Evolutionary conservation across 2,797 vertebrate species (phyloP).

Genomic region (Sebastes matsubarae): DNA sequence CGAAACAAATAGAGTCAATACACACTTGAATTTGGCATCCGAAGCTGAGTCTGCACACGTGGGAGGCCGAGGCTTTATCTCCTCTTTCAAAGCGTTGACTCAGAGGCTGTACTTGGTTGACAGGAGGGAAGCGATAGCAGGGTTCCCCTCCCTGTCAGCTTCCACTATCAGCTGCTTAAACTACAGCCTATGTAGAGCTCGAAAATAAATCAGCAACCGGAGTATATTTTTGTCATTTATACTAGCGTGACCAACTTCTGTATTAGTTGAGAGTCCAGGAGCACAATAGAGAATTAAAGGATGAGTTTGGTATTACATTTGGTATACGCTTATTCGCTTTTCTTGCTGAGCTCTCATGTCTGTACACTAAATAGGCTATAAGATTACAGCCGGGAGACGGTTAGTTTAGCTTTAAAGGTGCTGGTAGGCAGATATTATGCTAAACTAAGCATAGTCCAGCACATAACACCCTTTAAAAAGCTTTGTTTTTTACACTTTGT

Average conservation of each 20-base stretch:
- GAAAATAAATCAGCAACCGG: background rate
- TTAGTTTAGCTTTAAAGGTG: background rate
- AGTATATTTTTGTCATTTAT: background rate
- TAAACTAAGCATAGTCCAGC: background rate
- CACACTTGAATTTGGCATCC: slow-evolving; percentile 13
- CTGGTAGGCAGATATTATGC: background rate
- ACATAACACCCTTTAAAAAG: background rate
- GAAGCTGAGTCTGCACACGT: slow-evolving; percentile 9
- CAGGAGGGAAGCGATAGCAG: slow-evolving; percentile 53
- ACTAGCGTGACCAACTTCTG: background rate
- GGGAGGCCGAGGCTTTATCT: slow-evolving; percentile 58
- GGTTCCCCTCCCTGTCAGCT: slow-evolving; percentile 30
- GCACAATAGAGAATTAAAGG: background rate
- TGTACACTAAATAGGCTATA: background rate
- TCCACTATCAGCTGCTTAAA: slow-evolving; percentile 29
- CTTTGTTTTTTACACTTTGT: background rate
- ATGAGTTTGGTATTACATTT: background rate
- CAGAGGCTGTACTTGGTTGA: slow-evolving; percentile 43
- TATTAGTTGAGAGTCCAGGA: background rate
- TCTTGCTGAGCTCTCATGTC: background rate
- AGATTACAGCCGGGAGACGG: background rate
- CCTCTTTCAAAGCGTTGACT: slow-evolving; percentile 55
- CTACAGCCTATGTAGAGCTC: background rate
- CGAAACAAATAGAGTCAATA: background rate
- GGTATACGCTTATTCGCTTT: background rate